Conservation (phyloP, 2,888 invertebrate genomes). For the Heteromyza rotundicornis region DNA sequence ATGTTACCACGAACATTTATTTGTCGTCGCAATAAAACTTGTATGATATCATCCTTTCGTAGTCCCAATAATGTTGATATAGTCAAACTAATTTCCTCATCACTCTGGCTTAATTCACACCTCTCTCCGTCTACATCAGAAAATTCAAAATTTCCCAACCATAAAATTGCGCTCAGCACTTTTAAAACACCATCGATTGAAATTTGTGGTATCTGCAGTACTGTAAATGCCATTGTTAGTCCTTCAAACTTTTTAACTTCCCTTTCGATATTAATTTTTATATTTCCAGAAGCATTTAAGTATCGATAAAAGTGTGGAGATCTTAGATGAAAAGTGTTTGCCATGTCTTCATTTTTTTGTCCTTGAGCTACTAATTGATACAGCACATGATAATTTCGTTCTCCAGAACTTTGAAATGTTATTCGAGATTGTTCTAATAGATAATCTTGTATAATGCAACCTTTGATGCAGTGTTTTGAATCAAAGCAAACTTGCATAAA, state of each 20-base stretch:
- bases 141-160: constrained; percentile 88
- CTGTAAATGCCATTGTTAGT: constrained; percentile 86
- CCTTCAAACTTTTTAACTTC: constrained; percentile 80
- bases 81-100: constrained; percentile 75
- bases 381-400: constrained; percentile 91
- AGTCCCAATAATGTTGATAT: constrained; percentile 78
- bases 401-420: constrained; percentile 85
- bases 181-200: constrained; percentile 90
- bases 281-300: constrained; percentile 80
- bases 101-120: constrained; percentile 75
- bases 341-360: constrained; percentile 78
- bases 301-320: constrained; percentile 82
- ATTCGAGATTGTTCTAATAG: constrained; percentile 88
- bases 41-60: constrained; percentile 74
- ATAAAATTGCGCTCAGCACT: constrained; percentile 85
- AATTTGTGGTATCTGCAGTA: constrained; percentile 82
- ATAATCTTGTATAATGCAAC: constrained; percentile 91
- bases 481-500: constrained; percentile 95
- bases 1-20: constrained; percentile 93
- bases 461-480: constrained; percentile 85
- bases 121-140: constrained; percentile 87
- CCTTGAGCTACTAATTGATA: constrained; percentile 90
- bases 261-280: constrained; percentile 69
- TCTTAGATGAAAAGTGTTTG: constrained; percentile 74
- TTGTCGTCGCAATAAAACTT: constrained; percentile 79